These are phyloP conservation scores for Chrysolina americana DNA, from an alignment of 2,888 invertebrate genomes.

Conservation along the genomic window DNA sequence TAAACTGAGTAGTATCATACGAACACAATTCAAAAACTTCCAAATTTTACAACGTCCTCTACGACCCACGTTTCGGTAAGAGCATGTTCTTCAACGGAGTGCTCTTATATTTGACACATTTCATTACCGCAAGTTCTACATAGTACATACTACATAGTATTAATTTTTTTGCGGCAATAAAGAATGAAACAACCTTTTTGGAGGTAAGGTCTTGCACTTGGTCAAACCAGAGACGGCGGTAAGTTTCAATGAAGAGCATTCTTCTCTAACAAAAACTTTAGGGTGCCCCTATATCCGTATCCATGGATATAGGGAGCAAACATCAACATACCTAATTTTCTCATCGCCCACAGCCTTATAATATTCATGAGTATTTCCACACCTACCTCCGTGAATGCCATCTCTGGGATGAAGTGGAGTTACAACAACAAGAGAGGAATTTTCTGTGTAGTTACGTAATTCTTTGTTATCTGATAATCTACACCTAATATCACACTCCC, in stretches of 20 bases:
- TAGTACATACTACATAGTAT: conserved; percentile 56
- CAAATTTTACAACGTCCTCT: conserved; percentile 59
- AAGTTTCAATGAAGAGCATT: conserved; percentile 44
- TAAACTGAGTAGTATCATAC: conserved; percentile 53
- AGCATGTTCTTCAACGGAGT: conserved; percentile 48
- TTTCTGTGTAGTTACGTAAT: not conserved
- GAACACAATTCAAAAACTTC: conserved; percentile 42
- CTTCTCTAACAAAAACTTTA: conserved; percentile 35
- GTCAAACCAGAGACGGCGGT: conserved; percentile 37
- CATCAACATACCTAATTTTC: conserved; percentile 55
- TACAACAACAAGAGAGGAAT: conserved; percentile 26
- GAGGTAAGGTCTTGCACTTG: conserved; percentile 49
- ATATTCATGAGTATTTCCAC: conserved; percentile 28
- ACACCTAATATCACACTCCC: conserved; percentile 1
- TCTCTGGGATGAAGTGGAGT: conserved; percentile 45
- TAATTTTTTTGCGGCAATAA: conserved; percentile 41
- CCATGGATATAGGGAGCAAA: conserved; percentile 55
- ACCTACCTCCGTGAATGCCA: conserved; percentile 45
- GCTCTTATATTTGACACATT: conserved; percentile 55
- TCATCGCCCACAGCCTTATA: conserved; percentile 31
- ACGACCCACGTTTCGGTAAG: conserved; percentile 35
- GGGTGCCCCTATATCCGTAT: conserved; percentile 60
- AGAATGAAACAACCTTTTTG: conserved; percentile 47
- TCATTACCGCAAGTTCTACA: conserved; percentile 61
- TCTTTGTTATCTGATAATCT: too few species aligned